Conservation (phyloP, 2,797 vertebrate species). For the Gallirallus australis region DNA sequence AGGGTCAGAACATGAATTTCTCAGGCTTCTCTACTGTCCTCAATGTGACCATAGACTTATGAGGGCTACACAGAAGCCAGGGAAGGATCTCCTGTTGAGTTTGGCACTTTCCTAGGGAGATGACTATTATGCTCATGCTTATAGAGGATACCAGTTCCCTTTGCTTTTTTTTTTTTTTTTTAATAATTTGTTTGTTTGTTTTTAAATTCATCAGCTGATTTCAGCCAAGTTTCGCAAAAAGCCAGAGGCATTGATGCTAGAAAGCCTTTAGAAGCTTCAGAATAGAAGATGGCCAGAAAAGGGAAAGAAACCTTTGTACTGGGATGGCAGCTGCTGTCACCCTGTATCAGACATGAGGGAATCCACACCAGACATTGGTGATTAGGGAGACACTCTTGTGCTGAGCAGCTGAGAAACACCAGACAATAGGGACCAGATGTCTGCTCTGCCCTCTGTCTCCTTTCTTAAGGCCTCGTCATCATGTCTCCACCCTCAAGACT, state of each 20-base stretch:
- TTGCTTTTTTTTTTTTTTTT: background rate
- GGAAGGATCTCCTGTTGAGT: background rate
- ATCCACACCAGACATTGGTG: background rate
- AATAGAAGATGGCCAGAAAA: background rate
- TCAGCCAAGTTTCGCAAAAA: background rate
- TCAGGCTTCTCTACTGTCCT: background rate
- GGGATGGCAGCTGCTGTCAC: background rate
- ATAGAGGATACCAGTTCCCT: background rate
- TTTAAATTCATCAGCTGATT: background rate
- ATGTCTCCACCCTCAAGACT: background rate
- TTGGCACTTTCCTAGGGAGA: background rate
- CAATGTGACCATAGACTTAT: fast-evolving
- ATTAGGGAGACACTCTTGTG: background rate
- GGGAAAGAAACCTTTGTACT: background rate
- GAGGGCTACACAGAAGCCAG: background rate
- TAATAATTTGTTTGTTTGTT: too few relatives aligned
- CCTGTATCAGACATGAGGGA: background rate
- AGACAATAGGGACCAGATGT: background rate
- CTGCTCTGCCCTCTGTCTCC: background rate
- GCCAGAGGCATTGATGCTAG: background rate
- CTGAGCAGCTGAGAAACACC: background rate
- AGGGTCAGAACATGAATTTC: background rate
- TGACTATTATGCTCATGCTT: background rate
- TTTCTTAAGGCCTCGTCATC: background rate
- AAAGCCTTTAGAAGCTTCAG: background rate